These are phyloP conservation scores for Neodontobutis hainanensis DNA, from an alignment of 2,113 vertebrate genomes.

Conservation along the genomic window DNA sequence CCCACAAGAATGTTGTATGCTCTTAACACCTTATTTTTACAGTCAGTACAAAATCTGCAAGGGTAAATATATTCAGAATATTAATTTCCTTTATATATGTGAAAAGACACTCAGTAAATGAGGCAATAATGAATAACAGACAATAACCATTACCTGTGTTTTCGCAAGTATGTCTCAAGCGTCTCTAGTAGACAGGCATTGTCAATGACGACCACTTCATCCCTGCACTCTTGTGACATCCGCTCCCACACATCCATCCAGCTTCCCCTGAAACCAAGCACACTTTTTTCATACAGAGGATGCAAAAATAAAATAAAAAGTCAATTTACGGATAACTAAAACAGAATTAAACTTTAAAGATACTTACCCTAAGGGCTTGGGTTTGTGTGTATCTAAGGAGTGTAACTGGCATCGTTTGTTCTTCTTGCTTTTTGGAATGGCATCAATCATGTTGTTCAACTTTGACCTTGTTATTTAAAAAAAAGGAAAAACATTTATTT, in stretches of 20 bases:
- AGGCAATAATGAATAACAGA: background rate
- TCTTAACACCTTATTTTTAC: conserved; percentile 94
- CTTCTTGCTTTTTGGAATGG: conserved; percentile 99
- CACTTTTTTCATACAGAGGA: background rate
- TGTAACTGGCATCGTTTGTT: conserved; percentile 97
- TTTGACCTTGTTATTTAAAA: conserved; percentile 87
- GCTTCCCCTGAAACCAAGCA: conserved; percentile 83
- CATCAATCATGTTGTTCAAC: conserved; percentile 94
- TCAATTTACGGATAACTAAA: too few relatives aligned
- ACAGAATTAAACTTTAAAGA: too few relatives aligned
- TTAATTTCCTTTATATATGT: background rate
- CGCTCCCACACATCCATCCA: conserved; percentile 99
- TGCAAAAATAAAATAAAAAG: too few relatives aligned
- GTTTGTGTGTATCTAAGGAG: conserved; percentile 97
- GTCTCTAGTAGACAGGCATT: conserved; percentile 93
- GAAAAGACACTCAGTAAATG: too few relatives aligned
- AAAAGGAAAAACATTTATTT: background rate
- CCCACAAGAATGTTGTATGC: conserved; percentile 97
- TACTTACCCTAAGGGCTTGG: conserved; percentile 96
- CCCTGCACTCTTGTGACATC: conserved; percentile 97
- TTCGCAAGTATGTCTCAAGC: conserved; percentile 92
- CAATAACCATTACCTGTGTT: conserved; percentile 86
- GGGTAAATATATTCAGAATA: background rate
- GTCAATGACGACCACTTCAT: conserved; percentile 96
- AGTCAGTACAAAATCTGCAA: conserved; percentile 93